Base-by-base conservation (phyloP, 2,797 vertebrate genomes). In the Novumbra hubbsi region DNA sequence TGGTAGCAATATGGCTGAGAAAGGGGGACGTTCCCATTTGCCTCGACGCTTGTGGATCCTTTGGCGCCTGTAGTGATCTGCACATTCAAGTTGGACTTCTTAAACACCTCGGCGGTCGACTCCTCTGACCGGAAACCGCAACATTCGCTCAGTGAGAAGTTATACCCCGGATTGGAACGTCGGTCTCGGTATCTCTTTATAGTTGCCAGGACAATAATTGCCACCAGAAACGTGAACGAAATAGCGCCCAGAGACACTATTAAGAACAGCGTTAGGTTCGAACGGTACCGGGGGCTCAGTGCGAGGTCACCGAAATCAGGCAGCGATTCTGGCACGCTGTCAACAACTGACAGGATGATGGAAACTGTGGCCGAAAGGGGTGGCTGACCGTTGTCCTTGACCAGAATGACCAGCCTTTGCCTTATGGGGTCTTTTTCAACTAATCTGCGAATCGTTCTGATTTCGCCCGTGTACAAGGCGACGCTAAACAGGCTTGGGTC, bases 331-430 rank as follows among this genome's bases (percentile, higher is more conserved):
- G 95, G 95, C 90, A 89, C 85, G 82, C 92, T 95, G 85, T 97
- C 96, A 78, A 95, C 95, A 76, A 96, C 93, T 0, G 95, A 93
- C 80, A 98, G 88, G 27, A 93, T 93, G 86, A 98, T 93, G 81
- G 96, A 93, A 78, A 95, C 87, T 0, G 95, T 96, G 88, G 95
- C 94, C 28, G 97, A 97, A 28, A 97, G 94, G 1, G 95, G 90
- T 0, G 96, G 95, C 83, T 96, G 95, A 57, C 96, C 97, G 66
- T 94, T 91, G 0, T 98, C 96, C 71, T 94, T 92, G 87, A 96
- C 94, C 48, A 95, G 92, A 74, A 98, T 90, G 78, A 96, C 85
- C 78, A 98, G 89, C 14, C 81, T 89, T 81, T 97, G 96, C 78
- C 88, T 90, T 0, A 82, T 80, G 1, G 93, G 83, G 48, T 97